These are phyloP conservation scores for Lasioglossum villosulum DNA, from an alignment of 2,888 invertebrate genomes.

Conservation along the genomic window DNA sequence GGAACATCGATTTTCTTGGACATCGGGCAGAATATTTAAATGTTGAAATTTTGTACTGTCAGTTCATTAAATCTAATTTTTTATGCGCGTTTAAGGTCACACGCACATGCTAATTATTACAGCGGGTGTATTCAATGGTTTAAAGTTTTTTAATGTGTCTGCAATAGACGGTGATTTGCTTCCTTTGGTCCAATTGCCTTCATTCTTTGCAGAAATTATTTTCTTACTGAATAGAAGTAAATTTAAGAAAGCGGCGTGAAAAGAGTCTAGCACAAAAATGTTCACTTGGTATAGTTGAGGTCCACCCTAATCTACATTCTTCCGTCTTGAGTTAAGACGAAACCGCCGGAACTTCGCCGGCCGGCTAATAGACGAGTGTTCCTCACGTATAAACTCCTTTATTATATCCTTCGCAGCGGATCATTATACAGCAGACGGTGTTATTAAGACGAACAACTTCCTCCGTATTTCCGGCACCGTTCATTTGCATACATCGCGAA, in stretches of 20 bases:
- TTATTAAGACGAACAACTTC: conserved; percentile 44
- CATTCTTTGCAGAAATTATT: too few species aligned
- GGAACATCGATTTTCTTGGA: neutral
- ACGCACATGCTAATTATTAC: too few species aligned
- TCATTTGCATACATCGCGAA: conserved; percentile 53
- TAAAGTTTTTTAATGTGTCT: too few species aligned
- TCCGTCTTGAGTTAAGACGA: conserved; percentile 14
- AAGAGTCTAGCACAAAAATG: too few species aligned
- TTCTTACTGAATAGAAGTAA: too few species aligned
- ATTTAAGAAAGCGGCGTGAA: too few species aligned
- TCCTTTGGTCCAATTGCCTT: too few species aligned
- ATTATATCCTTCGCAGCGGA: conserved; percentile 37
- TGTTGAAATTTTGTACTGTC: neutral
- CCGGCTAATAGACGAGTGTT: conserved; percentile 26
- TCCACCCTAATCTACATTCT: conserved; percentile 49
- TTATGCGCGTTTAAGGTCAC: neutral
- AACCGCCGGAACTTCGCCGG: neutral
- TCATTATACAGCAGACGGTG: conserved; percentile 55
- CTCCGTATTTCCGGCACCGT: neutral
- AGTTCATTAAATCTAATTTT: neutral
- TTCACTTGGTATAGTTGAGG: too few species aligned
- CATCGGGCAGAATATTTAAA: neutral
- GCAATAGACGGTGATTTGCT: too few species aligned
- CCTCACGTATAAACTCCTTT: conserved; percentile 23
- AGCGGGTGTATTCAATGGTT: too few species aligned